These are phyloP conservation scores for Hipposideros armiger DNA, from an alignment of 2,113 vertebrate species.

Conservation along the genomic window DNA sequence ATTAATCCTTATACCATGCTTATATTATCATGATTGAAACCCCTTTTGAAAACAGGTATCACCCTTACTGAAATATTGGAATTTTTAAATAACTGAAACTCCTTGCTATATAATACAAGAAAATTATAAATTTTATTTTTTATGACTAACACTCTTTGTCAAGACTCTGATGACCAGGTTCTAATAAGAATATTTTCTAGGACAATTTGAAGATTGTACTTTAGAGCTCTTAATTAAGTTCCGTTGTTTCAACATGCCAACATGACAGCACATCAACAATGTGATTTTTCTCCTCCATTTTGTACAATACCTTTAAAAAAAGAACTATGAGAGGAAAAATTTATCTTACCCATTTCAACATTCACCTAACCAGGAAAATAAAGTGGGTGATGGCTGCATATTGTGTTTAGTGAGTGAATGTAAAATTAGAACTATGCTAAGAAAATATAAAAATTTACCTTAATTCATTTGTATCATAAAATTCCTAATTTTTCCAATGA, in stretches of 20 bases:
- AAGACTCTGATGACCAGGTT: constrained; percentile 3
- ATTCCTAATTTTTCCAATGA: constrained; percentile 10
- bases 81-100: constrained; percentile 52
- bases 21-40: not conserved
- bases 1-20: not conserved
- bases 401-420: not conserved
- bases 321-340: not conserved
- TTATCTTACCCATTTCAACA: constrained; percentile 22
- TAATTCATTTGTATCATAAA: not conserved
- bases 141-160: constrained; percentile 42
- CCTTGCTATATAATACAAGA: not conserved
- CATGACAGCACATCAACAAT: not conserved
- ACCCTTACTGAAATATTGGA: not conserved
- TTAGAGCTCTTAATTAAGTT: constrained; percentile 50
- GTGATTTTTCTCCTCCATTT: constrained; percentile 5
- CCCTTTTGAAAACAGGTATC: not conserved
- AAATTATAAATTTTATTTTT: constrained; percentile 29
- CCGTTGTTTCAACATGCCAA: constrained; percentile 29
- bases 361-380: constrained; percentile 16
- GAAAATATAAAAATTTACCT: constrained; percentile 58
- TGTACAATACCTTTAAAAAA: constrained; percentile 32
- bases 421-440: constrained; percentile 21
- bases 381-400: not conserved
- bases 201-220: not conserved
- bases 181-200: constrained; percentile 51